Base-by-base conservation (phyloP, 2,888 invertebrate genomes). In the Diogma glabrata region DNA sequence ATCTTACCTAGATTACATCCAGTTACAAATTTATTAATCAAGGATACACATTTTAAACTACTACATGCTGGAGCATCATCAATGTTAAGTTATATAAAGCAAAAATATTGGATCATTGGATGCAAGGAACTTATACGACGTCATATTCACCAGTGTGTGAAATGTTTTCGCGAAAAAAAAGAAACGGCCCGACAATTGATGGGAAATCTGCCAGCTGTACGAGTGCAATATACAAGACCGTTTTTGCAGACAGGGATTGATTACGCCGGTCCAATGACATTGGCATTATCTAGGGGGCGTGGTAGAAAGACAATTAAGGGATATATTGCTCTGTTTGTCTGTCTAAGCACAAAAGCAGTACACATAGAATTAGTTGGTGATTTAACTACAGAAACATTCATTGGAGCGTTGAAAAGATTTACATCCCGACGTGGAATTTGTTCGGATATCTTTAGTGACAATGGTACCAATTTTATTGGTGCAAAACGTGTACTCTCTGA, bases 391-490 rank as follows among this genome's bases (percentile, higher is more conserved):
- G 53, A 59, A 16, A 55, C 57, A 1, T 63, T 61, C 47, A 14
- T 62, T 4, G 59, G 59, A 1, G 57, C 60, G 0, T 54, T 60
- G 9, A 48, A 54, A n/a, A 50, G 64, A 6, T 63, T 64, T 24
- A 51, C 55, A 0, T 30, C 59, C 4, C 53, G 62, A 5, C 54
- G 61, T 26, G 64, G 63, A 8, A 20, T 57, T 4, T 58, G 57
- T 12, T 33, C 47, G 3, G 43, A 56, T 6, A 47, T 63, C 1
- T 60, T 56, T 50, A 57, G 57, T 47, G 64, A 64, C 40, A 57
- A 58, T 48, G 63, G 62, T 2, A 60, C 60, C 0, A 63, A 60
- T 28, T 63, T 65, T 45, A 50, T 58, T 4, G 64, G 64, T 6
- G 63, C 63, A 1, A 47, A 56, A 5, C 50, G n/a, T 6, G 30